Base-by-base conservation (phyloP, 1,140 invertebrate genomes). In the Drosophila ironensis region DNA sequence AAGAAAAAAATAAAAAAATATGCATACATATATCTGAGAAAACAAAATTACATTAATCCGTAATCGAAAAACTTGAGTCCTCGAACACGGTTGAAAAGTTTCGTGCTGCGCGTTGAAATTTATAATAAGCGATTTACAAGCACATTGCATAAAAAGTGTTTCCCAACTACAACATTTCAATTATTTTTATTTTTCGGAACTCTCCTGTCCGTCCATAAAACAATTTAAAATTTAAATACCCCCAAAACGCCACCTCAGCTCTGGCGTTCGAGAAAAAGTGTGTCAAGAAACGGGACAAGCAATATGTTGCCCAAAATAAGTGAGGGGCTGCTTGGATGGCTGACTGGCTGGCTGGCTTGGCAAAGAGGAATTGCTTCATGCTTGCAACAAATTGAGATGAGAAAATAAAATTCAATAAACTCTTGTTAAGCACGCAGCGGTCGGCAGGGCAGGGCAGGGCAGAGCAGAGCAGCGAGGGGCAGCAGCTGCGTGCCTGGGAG, bases 361-460 rank as follows among this genome's bases (percentile, higher is more conserved):
- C n/a, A n/a, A n/a, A 30, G 24, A 28, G 37, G 48, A 42, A 45
- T 50, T 52, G 75, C 68, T 68, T 69, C 72, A 72, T 64, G 76
- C 71, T 60, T 25, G 71, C 80, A 84, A 84, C 80, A 86, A 86
- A 87, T 75, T 87, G 81, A 86, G 80, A 86, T 80, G 80, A 80
- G 74, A 80, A 86, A 86, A 86, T 80, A 87, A 84, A 86, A 86
- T 86, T 86, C 81, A 86, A 86, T 86, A 86, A 86, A 86, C 81
- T 86, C 80, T 86, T 86, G 80, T 86, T 86, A 86, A 80, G 81
- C 80, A 86, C 80, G 80, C 56, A 80, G 56, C 63, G 28, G 42
- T 3, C 41, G 24, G 37, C 46, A 51, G 41, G 35, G 28, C 8
- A 54, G 5, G 5, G 5, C 12, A 0, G 12, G 12, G 20, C 5